These are phyloP conservation scores for Brevipalpus yothersi DNA, from an alignment of 1,140 invertebrate genomes.

Conservation along the genomic window DNA sequence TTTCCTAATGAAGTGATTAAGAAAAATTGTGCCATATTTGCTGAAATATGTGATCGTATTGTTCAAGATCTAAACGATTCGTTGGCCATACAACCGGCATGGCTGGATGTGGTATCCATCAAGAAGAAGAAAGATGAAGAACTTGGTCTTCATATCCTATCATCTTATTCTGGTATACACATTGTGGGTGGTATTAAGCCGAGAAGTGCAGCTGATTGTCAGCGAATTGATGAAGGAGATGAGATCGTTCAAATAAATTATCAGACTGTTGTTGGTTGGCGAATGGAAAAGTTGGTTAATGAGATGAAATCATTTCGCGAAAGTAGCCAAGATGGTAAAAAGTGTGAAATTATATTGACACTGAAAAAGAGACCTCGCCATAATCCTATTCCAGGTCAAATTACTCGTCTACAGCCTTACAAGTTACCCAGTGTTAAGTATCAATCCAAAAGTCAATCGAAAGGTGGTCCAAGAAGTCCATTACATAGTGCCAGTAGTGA, in stretches of 20 bases:
- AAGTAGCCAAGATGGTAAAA: slow-evolving; percentile 10
- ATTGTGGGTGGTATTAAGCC: slow-evolving; percentile 57
- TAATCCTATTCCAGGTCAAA: slow-evolving; percentile 4
- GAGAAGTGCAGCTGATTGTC: slow-evolving; percentile 36
- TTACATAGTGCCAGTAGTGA: too few relatives aligned
- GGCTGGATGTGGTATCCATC: slow-evolving; percentile 55
- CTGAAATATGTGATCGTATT: slow-evolving; percentile 53
- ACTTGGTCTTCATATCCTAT: slow-evolving; percentile 33
- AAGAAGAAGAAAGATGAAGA: slow-evolving; percentile 29
- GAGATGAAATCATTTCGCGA: slow-evolving; percentile 36
- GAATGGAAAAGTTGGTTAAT: slow-evolving; percentile 47
- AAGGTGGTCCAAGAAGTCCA: too few relatives aligned
- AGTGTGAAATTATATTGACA: slow-evolving; percentile 50
- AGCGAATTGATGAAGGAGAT: slow-evolving; percentile 71
- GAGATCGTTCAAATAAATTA: slow-evolving; percentile 79
- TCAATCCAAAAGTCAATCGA: too few relatives aligned
- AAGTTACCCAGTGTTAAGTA: too few relatives aligned
- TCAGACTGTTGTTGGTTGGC: slow-evolving; percentile 74
- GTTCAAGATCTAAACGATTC: slow-evolving; percentile 66
- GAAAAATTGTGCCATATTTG: slow-evolving; percentile 34
- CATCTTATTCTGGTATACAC: slow-evolving; percentile 58
- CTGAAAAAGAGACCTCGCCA: slow-evolving; percentile 59
- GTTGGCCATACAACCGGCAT: slow-evolving; percentile 59
- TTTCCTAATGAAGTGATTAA: slow-evolving; percentile 36
- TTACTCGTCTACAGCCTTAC: slow-evolving; percentile 12